Base-by-base conservation (phyloP, 1,140 invertebrate genomes). In the Cheumatopsyche charites region DNA sequence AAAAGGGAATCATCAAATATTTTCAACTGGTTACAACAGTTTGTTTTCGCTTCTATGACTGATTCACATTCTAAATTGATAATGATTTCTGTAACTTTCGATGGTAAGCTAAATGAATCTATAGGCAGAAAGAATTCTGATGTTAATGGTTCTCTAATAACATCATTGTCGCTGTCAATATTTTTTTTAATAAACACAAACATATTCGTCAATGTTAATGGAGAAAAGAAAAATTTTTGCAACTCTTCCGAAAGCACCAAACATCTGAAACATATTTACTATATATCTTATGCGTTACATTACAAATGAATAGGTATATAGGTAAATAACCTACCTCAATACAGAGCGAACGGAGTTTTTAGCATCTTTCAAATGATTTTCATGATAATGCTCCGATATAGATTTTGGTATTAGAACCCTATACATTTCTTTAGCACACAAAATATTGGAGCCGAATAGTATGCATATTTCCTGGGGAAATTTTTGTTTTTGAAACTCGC, bases 191-290 rank as follows among this genome's bases (percentile, higher is more conserved):
- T 12, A 17, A 76, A 26, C 7, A 76, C 52, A 62, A 69, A 71
- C 75, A 73, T 70, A 41, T 76, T 76, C 17, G 72, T 76, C 23
- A 69, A 69, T 9, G 67, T 43, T 29, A 73, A 26, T 1, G 71
- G 68, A 15, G 49, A 19, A 45, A 62, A 66, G 5, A 75, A 9
- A 7, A 63, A 70, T 5, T 63, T 69, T 45, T 71, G 63, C 9
- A 75, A 36, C 26, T 75, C 71, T 67, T 75, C 36, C 9, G 67
- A 71, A 55, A 66, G 71, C 15, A 55, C 52, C 11, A 75, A 52
- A 17, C 47, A 29, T 55, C 74, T 75, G 49, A 49, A 75, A 75
- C 13, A 12, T 45, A 69, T 26, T 0, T 62, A 43, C n/a, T 65
- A 55, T 68, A 29, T 25, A 45, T 15, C 6, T 29, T 12, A 25